Evolutionary conservation across 2,888 invertebrate genomes (phyloP), one percentile per base, ranked within the genome.

Genomic region (Euzophera pinguis): DNA sequence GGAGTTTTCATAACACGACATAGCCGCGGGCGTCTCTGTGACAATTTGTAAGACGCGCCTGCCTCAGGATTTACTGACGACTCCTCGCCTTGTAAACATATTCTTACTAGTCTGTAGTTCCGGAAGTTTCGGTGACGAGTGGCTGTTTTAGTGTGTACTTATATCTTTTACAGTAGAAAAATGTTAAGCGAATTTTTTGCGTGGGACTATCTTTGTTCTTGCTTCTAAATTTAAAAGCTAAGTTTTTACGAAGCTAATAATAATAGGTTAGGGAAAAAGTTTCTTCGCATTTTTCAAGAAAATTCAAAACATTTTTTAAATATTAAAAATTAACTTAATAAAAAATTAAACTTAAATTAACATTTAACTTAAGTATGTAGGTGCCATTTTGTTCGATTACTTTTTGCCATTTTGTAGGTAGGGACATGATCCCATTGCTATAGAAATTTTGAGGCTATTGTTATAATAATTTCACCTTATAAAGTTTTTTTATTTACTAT

Each of bases 1-100:
- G 60, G 67, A 74, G 85, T 84, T 85, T 83, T 84, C 86, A 85
- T 87, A 85, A 86, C 81, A 76, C 67, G 60, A 61, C 70, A 73
- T 75, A 68, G 82, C 86, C 84, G 71, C 74, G 62, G 82, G 86
- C 84, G 65, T 55, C 59, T 57, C 60, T 64, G 69, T 65, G 83
- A 84, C 87, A 86, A 85, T 85, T 84, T 83, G 78, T 76, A 72
- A 72, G 74, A 69, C 74, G 70, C 71, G 69, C 60, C 71, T 67
- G 65, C 67, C 72, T 65, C 68, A 69, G 71, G 81, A 80, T 85
- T 79, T 78, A 73, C 81, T 84, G 86, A 84, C 84, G 80, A 81
- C 75, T 73, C 71, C 61, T 53, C 59, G 51, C 59, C 58, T 69
- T 73, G 82, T 80, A 83, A 83, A 81, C 70, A 79, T 84, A 80